Evolutionary conservation across 2,797 vertebrate species (phyloP), one percentile per base, ranked within the genome.

Genomic region (Hydrocynus forskahlii): DNA sequence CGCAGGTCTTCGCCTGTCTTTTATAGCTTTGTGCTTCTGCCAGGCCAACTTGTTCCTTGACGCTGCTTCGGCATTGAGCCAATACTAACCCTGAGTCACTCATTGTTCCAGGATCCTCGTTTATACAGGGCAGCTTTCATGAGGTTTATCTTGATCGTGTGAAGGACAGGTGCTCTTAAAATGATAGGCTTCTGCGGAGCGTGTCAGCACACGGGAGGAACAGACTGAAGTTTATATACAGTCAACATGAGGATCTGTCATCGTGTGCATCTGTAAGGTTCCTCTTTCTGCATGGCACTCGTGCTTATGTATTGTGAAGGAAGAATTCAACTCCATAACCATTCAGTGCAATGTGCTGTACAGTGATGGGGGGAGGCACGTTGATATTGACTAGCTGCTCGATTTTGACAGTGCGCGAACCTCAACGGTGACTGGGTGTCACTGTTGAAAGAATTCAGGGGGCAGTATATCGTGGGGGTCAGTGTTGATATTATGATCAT

Each of bases 51-150:
- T 73, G 70, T 55, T 55, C 52, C 52, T 29, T 54, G 67, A 54
- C 21, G 50, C 54, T 29, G 43, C 57, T 63, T 13, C 62, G n/a
- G 17, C 4, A 19, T 2, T 5, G 43, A 88, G 87, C 90, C 87
- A 87, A 85, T 87, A 78, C 14, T 59, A 67, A 64, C 48, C 78
- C 40, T 50, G 43, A 66, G 62, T 70, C 23, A 76, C 10, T 14
- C n/a, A 40, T 52, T 57, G 17, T n/a, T 54, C n/a, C 38, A 55
- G 25, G 62, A 68, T 59, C 19, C 4, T 64, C 45, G 60, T 50
- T 60, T 50, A 57, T 50, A 12, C 8, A 38, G 1, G 4, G 17
- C 40, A 12, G 40, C n/a, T 19, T 55, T 57, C 19, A 38, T 55
- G 25, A 73, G 29, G 25, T 57, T 12, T 1, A 40, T 17, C 67